A percentile compares a stretch with the other conserved stretches of the same genome.
Evolutionary conservation across 2,113 vertebrate species (phyloP).

Genomic region (Hypomesus transpacificus): DNA sequence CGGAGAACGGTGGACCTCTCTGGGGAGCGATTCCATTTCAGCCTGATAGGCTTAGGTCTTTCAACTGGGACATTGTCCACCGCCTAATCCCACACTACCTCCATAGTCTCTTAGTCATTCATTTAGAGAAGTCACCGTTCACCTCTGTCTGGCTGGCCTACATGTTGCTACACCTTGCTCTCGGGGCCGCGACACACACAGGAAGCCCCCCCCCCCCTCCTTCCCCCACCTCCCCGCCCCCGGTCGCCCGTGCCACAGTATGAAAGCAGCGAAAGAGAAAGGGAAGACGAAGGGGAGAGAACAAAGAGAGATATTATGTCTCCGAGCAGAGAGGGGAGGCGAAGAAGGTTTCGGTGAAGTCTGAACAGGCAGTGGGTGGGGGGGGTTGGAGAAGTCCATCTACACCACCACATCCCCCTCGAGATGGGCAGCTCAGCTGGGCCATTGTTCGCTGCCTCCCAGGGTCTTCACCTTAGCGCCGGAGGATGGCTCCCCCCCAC

Average conservation of each 20-base stretch:
- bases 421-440: not conserved
- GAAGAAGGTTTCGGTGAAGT: too few relatives aligned
- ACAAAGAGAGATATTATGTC: too few relatives aligned
- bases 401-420: too few relatives aligned
- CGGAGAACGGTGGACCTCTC: constrained; percentile 26
- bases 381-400: too few relatives aligned
- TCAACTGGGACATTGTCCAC: constrained; percentile 40
- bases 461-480: constrained; percentile 31
- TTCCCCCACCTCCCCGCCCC: not conserved
- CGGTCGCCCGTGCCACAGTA: too few relatives aligned
- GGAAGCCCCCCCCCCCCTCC: too few relatives aligned
- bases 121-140: constrained; percentile 18
- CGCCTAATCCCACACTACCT: constrained; percentile 45
- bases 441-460: not conserved
- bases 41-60: constrained; percentile 43
- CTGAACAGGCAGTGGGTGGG: too few relatives aligned
- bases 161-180: not conserved
- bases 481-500: too few relatives aligned
- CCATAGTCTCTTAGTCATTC: constrained; percentile 16
- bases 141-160: not conserved
- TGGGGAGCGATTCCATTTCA: constrained; percentile 49
- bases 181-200: constrained; percentile 16
- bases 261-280: too few relatives aligned
- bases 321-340: too few relatives aligned
- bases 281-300: too few relatives aligned